A percentile compares a stretch with the other conserved stretches of the same genome.
Evolutionary conservation across 1,140 invertebrate species (phyloP).

Genomic region (Antheraea pernyi): DNA sequence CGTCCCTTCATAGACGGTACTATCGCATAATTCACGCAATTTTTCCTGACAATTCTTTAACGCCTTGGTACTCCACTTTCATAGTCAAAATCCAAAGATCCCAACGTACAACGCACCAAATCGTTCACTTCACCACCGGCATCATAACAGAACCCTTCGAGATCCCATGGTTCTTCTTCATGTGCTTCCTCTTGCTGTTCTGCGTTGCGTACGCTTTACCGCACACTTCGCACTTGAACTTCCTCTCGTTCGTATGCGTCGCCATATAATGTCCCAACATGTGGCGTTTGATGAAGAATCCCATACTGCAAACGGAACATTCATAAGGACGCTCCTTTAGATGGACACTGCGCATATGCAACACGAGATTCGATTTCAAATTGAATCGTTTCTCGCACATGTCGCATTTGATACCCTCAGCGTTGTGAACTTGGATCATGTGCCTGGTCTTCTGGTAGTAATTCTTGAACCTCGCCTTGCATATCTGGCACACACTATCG

Average conservation of each 20-base stretch:
- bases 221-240: conserved; percentile 65
- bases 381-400: conserved; percentile 67
- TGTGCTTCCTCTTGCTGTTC: conserved; percentile 63
- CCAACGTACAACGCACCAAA: too few species aligned
- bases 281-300: conserved; percentile 66
- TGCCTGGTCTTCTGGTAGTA: conserved; percentile 72
- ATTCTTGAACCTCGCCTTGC: conserved; percentile 66
- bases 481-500: conserved; percentile 67
- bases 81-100: too few species aligned
- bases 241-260: conserved; percentile 68
- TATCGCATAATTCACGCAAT: too few species aligned
- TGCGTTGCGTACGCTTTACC: conserved; percentile 67
- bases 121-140: neutral
- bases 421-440: conserved; percentile 67
- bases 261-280: conserved; percentile 67
- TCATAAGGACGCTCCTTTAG: conserved; percentile 65
- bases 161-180: conserved; percentile 69
- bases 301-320: conserved; percentile 66
- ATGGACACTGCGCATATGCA: conserved; percentile 68
- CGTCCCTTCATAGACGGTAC: too few species aligned
- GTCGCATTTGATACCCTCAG: conserved; percentile 63
- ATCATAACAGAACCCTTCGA: conserved; percentile 36
- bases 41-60: too few species aligned
- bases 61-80: too few species aligned
- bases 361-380: conserved; percentile 61